Evolutionary conservation across 23 tunicate species (phyloP), one percentile per base, ranked within the genome.

Genomic region (Diplosoma virens): DNA sequence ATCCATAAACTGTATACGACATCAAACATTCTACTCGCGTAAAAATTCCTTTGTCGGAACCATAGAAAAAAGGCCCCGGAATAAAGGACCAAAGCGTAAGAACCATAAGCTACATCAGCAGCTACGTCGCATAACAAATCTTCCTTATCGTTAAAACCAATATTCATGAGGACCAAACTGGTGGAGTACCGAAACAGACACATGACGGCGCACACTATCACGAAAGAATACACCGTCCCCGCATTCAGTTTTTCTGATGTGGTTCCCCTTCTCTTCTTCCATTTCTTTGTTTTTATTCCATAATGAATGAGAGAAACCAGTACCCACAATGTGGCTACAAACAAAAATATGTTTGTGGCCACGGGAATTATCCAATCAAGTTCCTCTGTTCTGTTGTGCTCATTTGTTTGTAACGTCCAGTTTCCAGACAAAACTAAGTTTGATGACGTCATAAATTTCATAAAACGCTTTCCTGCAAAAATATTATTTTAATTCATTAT

Each of bases 1-100:
- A 84, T 37, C 22, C 23, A 32, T 24, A 24, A 66, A 0, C 81
- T 63, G 1, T 54, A 55, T 0, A 37, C 46, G 37, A 70, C 73
- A 32, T 68, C 66, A 58, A 84, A 32, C 54, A 71, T 72, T 67
- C 66, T 72, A 37, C 68, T 84, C 37, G 66, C 59, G 59, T 84
- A 84, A 41, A 84, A 59, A 22, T 58, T 67, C n/a, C 77, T 66
- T 35, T 84, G 89, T 18, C 89, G 83, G 0, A 84, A 31, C 89
- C 89, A 84, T 7, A 77, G 70, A 37, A 84, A 84, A 4, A 77
- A 24, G 36, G 52, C 74, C 3, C 66, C 59, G 0, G 78, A 32
- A 20, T 32, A 67, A 20, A 65, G 18, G 3, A 68, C 89, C 20
- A 77, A 27, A 26, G 56, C 50, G 59, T 84, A 84, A 22, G 33